Evolutionary conservation across 2,888 invertebrate genomes (phyloP), one percentile per base, ranked within the genome.

Genomic region (Apantesis nais): DNA sequence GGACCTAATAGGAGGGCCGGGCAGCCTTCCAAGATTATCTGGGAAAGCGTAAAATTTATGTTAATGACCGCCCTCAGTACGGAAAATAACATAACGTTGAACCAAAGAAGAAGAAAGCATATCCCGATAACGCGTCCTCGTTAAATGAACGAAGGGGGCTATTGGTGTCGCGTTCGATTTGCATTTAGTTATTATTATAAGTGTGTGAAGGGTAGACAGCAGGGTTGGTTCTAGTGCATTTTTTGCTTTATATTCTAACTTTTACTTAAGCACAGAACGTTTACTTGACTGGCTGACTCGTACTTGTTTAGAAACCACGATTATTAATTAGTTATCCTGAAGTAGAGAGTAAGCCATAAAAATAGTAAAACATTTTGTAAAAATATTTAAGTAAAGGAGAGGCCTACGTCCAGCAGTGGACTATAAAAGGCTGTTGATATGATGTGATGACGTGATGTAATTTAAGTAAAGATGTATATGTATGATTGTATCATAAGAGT

Each of bases 41-140:
- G 83, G 84, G 85, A 86, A 88, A 81, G 87, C 91, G 91, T 91
- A 90, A 91, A 92, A 92, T 92, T 92, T 92, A 92, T 92, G 92
- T 92, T 92, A 93, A 93, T 92, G 91, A 92, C 85, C 79, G 37
- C 86, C 73, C 85, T 85, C 83, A 83, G 80, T 85, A 86, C 84
- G 87, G 87, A 85, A 89, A 90, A 88, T 88, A 90, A 87, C 88
- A 88, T 89, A 88, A 86, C 89, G 88, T 90, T 88, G 88, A 89
- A 89, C 87, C 84, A 88, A 89, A 66, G 69, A 52, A 78, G 73
- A 80, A 89, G 87, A 88, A 88, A 87, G 86, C 85, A 86, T 83
- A 79, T 86, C 85, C 86, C 83, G 89, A 91, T 90, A 91, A 89
- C 87, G 89, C 86, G 88, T 87, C 86, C 85, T 85, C 84, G 88